Evolutionary conservation across 92 coral and sea anemone species (phyloP), one percentile per base, ranked within the genome.

Genomic region (Bergia puertoricense): DNA sequence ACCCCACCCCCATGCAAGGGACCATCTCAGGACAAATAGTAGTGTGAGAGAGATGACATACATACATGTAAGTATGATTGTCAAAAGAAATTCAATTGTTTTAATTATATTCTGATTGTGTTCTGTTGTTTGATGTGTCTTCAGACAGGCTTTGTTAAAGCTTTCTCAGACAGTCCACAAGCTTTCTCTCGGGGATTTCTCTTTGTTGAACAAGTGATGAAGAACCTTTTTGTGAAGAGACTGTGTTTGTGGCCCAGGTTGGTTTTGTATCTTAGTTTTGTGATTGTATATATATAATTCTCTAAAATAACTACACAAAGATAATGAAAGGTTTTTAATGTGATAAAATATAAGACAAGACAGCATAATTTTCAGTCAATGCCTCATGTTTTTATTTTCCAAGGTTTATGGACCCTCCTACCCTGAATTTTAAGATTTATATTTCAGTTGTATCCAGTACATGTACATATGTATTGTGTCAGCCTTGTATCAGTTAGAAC

Each of bases 191-290:
- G 92, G 71, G 99, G 99, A 37, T 97, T 93, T 89, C 94, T 92
- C 81, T 89, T 89, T 90, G 99, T 97, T 51, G 99, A 95, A 86
- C 91, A 95, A 93, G 99, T 97, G 77, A 97, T 97, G 99, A 97
- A 94, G 85, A 97, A 95, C 79, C 85, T 97, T 40, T 97, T 97
- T 95, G 99, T 95, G 0, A 92, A 95, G 57, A 97, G 90, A 86
- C 92, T 97, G 71, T 92, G 93, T 76, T 89, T 97, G 74, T 97
- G 99, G 99, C 99, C 99, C 74, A 95, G 99, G 99, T 96, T 66
- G 40, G 80, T 30, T 56, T 36, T 42, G 20, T 14, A 76, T 18
- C 10, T 39, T 20, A 22, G 51, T 5, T 22, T 74, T 80, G 42
- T 3, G 46, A 43, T 36, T 46, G 20, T 14, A 56, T 16, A 23